Conservation (phyloP, 2,888 invertebrate species). For the Dioctria linearis region DNA sequence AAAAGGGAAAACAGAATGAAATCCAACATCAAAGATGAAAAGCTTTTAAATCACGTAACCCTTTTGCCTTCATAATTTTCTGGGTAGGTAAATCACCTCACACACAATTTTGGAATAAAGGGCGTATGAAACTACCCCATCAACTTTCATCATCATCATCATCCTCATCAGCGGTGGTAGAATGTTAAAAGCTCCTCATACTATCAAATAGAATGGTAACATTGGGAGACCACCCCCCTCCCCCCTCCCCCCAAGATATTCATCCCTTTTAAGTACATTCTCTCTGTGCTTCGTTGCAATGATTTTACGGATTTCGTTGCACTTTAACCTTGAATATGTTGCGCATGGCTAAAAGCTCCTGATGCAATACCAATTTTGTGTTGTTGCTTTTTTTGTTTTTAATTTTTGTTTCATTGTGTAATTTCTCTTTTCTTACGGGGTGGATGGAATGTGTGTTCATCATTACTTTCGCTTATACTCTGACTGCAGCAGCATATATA, state of each 20-base stretch:
- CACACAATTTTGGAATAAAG: too few species aligned
- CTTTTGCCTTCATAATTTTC: too few species aligned
- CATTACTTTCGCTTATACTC: constrained; percentile 61
- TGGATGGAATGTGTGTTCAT: constrained; percentile 57
- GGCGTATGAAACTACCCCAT: too few species aligned
- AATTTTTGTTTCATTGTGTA: constrained; percentile 50
- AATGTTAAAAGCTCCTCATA: constrained; percentile 4
- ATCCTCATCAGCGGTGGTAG: background rate
- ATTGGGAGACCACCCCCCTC: background rate
- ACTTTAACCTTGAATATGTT: constrained; percentile 70
- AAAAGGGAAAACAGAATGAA: too few species aligned
- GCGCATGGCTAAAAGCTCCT: constrained; percentile 60
- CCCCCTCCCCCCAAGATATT: constrained; percentile 42
- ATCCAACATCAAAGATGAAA: too few species aligned
- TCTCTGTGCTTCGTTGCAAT: constrained; percentile 34
- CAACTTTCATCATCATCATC: too few species aligned
- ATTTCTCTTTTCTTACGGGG: constrained; percentile 51
- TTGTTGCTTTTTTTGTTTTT: background rate
- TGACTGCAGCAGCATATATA: constrained; percentile 8
- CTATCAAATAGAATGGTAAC: background rate
- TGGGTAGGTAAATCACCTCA: too few species aligned
- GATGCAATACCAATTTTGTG: constrained; percentile 26
- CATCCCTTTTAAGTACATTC: constrained; percentile 41
- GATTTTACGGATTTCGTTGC: constrained; percentile 67
- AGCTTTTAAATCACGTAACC: too few species aligned